Evolutionary conservation across 2,888 invertebrate genomes (phyloP).

Genomic region (Atherix ibis): DNA sequence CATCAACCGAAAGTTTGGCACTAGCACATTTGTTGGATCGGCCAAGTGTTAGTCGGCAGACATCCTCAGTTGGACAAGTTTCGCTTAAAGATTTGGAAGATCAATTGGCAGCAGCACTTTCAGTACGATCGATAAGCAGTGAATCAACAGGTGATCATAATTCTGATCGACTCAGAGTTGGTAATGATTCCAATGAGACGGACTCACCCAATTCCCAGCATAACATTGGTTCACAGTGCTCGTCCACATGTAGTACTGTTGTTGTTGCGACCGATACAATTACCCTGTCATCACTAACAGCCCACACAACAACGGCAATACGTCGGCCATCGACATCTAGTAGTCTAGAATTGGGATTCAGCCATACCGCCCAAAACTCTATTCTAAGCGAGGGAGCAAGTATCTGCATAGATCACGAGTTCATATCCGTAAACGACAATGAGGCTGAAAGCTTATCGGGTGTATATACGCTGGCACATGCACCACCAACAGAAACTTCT

Average conservation of each 20-base stretch:
- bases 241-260: conserved; percentile 77
- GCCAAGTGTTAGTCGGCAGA: conserved; percentile 39
- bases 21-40: conserved; percentile 56
- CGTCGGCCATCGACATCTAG: conserved; percentile 62
- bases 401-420: conserved; percentile 49
- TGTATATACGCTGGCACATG: conserved; percentile 42
- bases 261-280: conserved; percentile 45
- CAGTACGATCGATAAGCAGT: conserved; percentile 19
- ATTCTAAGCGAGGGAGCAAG: conserved; percentile 55
- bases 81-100: conserved; percentile 32
- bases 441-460: conserved; percentile 38
- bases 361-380: conserved; percentile 77
- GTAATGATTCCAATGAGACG: conserved; percentile 29
- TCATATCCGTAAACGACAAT: conserved; percentile 22
- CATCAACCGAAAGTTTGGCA: conserved; percentile 71
- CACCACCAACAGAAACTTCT: conserved; percentile 67
- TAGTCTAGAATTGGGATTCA: conserved; percentile 68
- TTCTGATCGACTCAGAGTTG: conserved; percentile 11
- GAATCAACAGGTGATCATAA: conserved; percentile 18
- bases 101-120: conserved; percentile 33
- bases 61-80: conserved; percentile 36
- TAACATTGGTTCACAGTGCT: conserved; percentile 66
- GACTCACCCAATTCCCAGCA: conserved; percentile 36
- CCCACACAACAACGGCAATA: conserved; percentile 33
- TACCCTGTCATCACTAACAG: conserved; percentile 18